phyloP scores from a whole-genome alignment of 1,140 invertebrate genomes.

The Vanessa atalanta region DNA sequence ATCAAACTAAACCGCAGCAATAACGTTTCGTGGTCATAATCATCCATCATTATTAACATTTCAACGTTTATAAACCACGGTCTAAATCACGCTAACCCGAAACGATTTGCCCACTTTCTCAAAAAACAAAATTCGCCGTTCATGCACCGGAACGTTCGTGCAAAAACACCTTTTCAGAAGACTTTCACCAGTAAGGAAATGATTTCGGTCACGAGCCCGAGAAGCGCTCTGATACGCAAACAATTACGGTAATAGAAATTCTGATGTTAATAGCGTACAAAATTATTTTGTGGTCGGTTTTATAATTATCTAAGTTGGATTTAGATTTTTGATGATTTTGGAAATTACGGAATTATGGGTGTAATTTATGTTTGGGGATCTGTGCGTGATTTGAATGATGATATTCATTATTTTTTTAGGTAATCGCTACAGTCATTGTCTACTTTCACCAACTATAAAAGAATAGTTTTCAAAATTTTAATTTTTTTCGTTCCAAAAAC shows the following conservation, averaged over 20 bases:
- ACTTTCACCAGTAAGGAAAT: slow-evolving; percentile 41
- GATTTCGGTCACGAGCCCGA: slow-evolving; percentile 29
- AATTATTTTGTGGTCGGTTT: not conserved
- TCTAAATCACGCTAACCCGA: slow-evolving; percentile 15
- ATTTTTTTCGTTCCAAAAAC: too few species aligned
- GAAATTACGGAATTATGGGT: too few species aligned
- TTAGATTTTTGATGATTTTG: not conserved
- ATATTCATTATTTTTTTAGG: too few species aligned
- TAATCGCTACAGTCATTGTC: too few species aligned
- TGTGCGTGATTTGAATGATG: too few species aligned
- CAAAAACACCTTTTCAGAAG: slow-evolving; percentile 33
- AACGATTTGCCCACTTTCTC: slow-evolving; percentile 33
- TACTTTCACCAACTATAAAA: too few species aligned
- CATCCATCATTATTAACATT: slow-evolving; percentile 10
- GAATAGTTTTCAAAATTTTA: too few species aligned
- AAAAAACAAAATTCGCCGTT: slow-evolving; percentile 34
- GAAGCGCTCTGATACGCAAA: slow-evolving; percentile 28
- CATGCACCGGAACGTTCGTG: slow-evolving; percentile 38
- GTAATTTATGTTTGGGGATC: too few species aligned
- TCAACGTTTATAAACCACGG: not conserved
- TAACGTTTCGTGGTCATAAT: not conserved
- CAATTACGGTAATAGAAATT: not conserved
- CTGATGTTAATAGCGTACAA: not conserved
- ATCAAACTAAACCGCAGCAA: not conserved
- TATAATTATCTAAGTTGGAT: not conserved